These are phyloP conservation scores for Pinctada fucata DNA, from an alignment of 2,888 invertebrate species.

Conservation along the genomic window DNA sequence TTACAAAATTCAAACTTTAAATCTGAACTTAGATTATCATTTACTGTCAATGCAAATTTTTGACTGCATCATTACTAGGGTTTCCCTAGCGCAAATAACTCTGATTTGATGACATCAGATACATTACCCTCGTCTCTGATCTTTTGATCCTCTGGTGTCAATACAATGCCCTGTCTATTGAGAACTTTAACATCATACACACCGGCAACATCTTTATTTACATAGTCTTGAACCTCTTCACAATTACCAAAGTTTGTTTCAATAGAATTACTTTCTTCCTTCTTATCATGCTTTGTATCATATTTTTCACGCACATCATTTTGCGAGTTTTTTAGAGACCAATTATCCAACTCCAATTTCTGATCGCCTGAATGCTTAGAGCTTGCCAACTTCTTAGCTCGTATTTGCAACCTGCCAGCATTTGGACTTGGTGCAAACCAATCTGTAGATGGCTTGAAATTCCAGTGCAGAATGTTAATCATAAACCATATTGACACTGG, in stretches of 20 bases:
- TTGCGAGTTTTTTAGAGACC: not conserved
- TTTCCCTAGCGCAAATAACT: too few relatives aligned
- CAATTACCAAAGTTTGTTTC: not conserved
- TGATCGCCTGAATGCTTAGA: not conserved
- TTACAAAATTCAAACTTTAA: too few relatives aligned
- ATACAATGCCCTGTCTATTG: slow-evolving; percentile 60
- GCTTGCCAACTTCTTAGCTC: not conserved
- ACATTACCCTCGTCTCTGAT: slow-evolving; percentile 83
- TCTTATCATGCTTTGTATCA: not conserved
- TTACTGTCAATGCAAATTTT: too few relatives aligned
- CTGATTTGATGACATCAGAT: too few relatives aligned
- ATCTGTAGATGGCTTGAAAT: slow-evolving; percentile 8
- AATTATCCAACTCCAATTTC: not conserved
- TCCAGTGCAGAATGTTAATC: slow-evolving; percentile 15
- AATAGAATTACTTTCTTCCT: not conserved
- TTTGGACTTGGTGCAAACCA: slow-evolving; percentile 1
- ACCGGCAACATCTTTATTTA: slow-evolving; percentile 16
- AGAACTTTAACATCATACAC: slow-evolving; percentile 51
- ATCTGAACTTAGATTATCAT: too few relatives aligned
- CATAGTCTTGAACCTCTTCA: slow-evolving; percentile 8
- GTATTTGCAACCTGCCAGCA: slow-evolving; percentile 1
- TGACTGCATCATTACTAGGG: too few relatives aligned
- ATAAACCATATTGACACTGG: slow-evolving; percentile 12
- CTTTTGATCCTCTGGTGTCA: slow-evolving; percentile 68
- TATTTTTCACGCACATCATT: not conserved